Evolutionary conservation across 2,888 invertebrate genomes (phyloP).

Genomic region (Thera obeliscata): DNA sequence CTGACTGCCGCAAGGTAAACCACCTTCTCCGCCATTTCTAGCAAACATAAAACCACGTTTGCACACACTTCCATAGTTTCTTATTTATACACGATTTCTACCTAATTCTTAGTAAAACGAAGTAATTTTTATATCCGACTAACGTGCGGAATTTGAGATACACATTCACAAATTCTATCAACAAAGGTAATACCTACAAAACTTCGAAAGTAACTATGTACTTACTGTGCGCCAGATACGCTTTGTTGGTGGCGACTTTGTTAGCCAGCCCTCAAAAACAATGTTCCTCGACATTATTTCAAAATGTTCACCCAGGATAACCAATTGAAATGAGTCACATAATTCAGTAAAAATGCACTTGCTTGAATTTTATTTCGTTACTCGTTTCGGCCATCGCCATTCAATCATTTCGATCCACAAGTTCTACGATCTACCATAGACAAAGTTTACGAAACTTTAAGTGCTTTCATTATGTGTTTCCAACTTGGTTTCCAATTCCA

Average conservation of each 20-base stretch:
- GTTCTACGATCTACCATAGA: too few species aligned
- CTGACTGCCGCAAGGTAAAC: slow-evolving; percentile 96
- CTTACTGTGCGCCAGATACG: slow-evolving; percentile 97
- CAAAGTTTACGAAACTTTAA: too few species aligned
- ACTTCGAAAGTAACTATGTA: slow-evolving; percentile 53
- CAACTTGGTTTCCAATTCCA: too few species aligned
- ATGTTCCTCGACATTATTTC: slow-evolving; percentile 86
- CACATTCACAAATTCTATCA: slow-evolving; percentile 60
- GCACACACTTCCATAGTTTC: background rate
- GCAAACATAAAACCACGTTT: slow-evolving; percentile 40
- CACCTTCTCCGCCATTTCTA: slow-evolving; percentile 98
- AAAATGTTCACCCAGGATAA: slow-evolving; percentile 40
- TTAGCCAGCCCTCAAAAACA: slow-evolving; percentile 96
- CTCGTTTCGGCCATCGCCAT: background rate
- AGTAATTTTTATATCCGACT: background rate
- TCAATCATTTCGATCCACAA: too few species aligned
- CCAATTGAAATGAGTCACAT: slow-evolving; percentile 56
- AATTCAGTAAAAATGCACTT: slow-evolving; percentile 14
- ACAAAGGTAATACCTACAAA: slow-evolving; percentile 58
- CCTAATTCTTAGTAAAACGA: background rate
- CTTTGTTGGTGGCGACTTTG: slow-evolving; percentile 97
- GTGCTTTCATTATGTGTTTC: too few species aligned
- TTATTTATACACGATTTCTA: background rate
- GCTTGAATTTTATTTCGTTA: background rate
- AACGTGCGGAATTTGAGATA: slow-evolving; percentile 20